These are phyloP conservation scores for Pygoscelis antarcticus DNA, from an alignment of 2,113 vertebrate genomes.

Conservation along the genomic window DNA sequence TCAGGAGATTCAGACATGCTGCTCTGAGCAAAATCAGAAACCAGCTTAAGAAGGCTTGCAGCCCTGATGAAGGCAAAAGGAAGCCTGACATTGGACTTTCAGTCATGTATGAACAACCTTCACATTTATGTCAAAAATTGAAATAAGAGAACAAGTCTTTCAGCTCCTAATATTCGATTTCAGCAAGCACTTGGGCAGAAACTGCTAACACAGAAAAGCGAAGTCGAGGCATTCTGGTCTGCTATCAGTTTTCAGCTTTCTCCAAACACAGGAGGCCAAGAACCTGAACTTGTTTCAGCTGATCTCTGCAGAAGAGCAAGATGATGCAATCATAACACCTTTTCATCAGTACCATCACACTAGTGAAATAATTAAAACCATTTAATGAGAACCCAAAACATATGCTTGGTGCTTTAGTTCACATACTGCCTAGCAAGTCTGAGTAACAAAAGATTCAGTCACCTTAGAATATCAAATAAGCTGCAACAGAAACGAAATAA, in stretches of 20 bases:
- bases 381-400: background rate
- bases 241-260: background rate
- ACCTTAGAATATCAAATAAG: background rate
- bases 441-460: background rate
- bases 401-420: background rate
- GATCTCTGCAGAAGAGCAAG: background rate
- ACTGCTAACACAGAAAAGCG: background rate
- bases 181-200: background rate
- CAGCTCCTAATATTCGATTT: background rate
- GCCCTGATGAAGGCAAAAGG: background rate
- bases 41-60: background rate
- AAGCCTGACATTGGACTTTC: background rate
- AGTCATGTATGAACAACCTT: background rate
- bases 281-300: background rate
- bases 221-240: background rate
- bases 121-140: background rate
- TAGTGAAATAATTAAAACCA: background rate
- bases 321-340: background rate
- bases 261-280: background rate
- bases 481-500: background rate
- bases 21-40: background rate
- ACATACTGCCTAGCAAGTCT: background rate
- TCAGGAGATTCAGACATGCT: background rate
- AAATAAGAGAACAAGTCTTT: background rate
- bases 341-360: background rate